A percentile compares a stretch with the other conserved stretches of the same genome.
Evolutionary conservation across 2,888 invertebrate genomes (phyloP).

Genomic region (Epinotia nisella): DNA sequence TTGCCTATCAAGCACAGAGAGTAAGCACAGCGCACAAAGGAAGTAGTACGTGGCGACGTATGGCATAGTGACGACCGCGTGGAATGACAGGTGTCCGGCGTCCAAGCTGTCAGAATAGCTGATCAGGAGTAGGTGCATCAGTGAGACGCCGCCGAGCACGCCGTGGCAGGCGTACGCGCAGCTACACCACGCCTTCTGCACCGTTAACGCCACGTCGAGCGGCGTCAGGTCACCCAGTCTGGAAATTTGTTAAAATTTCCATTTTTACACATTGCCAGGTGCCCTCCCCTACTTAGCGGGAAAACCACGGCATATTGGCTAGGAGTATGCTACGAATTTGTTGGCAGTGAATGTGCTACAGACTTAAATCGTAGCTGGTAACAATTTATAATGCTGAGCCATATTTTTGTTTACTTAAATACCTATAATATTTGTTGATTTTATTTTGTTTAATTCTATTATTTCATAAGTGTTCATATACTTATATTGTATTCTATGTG

Average conservation of each 20-base stretch:
- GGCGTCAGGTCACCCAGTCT: constrained; percentile 73
- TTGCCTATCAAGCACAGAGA: constrained; percentile 83
- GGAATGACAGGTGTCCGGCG: constrained; percentile 78
- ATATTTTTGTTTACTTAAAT: too few species aligned
- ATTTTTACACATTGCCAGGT: too few species aligned
- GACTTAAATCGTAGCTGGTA: too few species aligned
- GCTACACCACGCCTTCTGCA: constrained; percentile 80
- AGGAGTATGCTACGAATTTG: too few species aligned
- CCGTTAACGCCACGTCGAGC: constrained; percentile 80
- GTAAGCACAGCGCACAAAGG: constrained; percentile 83
- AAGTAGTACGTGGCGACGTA: constrained; percentile 84
- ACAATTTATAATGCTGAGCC: too few species aligned
- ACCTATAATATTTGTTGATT: too few species aligned
- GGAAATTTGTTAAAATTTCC: background rate
- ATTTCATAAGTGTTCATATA: too few species aligned
- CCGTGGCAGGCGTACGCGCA: constrained; percentile 85
- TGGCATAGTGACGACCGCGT: constrained; percentile 79
- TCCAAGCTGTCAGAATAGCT: constrained; percentile 80
- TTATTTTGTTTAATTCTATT: too few species aligned
- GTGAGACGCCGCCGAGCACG: constrained; percentile 83
- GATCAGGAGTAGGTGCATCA: constrained; percentile 85
- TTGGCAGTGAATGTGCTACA: too few species aligned
- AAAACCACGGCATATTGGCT: too few species aligned
- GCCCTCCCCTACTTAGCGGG: too few species aligned
- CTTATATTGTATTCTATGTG: too few species aligned